These are phyloP conservation scores for Phacellophora camtschatica DNA, from an alignment of 30 jellyfish, hydroid and myxozoan species.

Conservation along the genomic window DNA sequence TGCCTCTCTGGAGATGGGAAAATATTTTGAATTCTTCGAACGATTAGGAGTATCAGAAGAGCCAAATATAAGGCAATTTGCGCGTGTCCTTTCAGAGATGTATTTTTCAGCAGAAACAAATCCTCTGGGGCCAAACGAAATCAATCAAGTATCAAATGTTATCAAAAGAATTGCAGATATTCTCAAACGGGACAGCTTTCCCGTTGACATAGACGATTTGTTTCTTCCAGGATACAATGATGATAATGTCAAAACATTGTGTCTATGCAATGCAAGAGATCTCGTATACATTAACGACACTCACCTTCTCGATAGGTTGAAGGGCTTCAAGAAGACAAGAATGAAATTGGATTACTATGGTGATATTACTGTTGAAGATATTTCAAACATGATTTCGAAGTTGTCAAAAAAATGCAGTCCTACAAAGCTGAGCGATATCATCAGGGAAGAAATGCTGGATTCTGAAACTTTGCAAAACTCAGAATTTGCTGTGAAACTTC, in stretches of 20 bases:
- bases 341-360: background rate
- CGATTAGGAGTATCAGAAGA: conserved; percentile 27
- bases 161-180: background rate
- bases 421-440: conserved; percentile 15
- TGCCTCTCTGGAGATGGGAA: conserved; percentile 13
- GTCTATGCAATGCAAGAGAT: conserved; percentile 22
- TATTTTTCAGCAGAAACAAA: background rate
- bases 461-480: conserved; percentile 8
- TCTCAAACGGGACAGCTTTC: background rate
- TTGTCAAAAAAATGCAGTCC: conserved; percentile 55
- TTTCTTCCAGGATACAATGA: conserved; percentile 57
- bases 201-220: background rate
- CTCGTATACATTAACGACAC: conserved; percentile 44
- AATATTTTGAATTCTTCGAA: conserved; percentile 23
- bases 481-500: conserved; percentile 51
- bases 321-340: conserved; percentile 23
- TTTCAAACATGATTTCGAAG: background rate
- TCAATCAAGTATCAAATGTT: background rate
- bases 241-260: background rate
- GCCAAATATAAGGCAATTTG: conserved; percentile 24
- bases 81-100: conserved; percentile 11
- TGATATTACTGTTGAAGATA: background rate
- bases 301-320: conserved; percentile 37
- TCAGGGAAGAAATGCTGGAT: conserved; percentile 24
- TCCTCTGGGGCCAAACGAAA: conserved; percentile 44